These are phyloP conservation scores for Drosophila conformis DNA, from an alignment of 2,888 invertebrate species.

Conservation along the genomic window DNA sequence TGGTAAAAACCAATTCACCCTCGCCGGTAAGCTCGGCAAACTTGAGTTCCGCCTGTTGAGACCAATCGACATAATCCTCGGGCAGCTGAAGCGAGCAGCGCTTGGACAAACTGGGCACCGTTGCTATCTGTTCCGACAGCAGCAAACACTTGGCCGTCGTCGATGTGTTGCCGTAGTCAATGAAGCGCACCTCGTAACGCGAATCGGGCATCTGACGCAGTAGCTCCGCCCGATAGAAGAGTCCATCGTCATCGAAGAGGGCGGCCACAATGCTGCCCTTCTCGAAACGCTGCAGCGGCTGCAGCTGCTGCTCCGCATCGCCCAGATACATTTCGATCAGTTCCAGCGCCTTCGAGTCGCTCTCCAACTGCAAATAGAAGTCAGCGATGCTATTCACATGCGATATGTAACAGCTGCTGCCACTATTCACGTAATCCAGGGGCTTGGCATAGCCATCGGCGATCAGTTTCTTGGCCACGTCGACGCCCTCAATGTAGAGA, in stretches of 20 bases:
- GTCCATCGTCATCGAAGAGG: constrained; percentile 88
- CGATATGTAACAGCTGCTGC: constrained; percentile 89
- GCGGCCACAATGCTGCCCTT: constrained; percentile 88
- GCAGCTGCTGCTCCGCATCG: constrained; percentile 86
- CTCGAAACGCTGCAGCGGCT: constrained; percentile 84
- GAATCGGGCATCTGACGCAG: constrained; percentile 86
- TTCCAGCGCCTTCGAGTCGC: constrained; percentile 87
- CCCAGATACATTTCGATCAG: constrained; percentile 87
- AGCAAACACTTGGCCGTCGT: constrained; percentile 87
- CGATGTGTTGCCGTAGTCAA: constrained; percentile 89
- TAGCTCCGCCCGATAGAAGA: constrained; percentile 89
- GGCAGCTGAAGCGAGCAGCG: constrained; percentile 88
- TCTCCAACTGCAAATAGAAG: constrained; percentile 92
- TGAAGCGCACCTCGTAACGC: constrained; percentile 88
- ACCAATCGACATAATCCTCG: constrained; percentile 87
- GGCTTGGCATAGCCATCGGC: constrained; percentile 87
- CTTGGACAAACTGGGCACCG: constrained; percentile 87
- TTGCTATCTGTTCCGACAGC: constrained; percentile 87
- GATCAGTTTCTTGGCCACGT: constrained; percentile 88
- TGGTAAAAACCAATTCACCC: constrained; percentile 89
- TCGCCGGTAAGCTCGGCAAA: constrained; percentile 89
- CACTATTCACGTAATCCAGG: constrained; percentile 86
- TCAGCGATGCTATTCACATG: constrained; percentile 90
- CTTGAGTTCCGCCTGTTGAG: constrained; percentile 87
- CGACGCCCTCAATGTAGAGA: constrained; percentile 87